These are phyloP conservation scores for Panurus biarmicus DNA, from an alignment of 2,113 vertebrate species.

Conservation along the genomic window DNA sequence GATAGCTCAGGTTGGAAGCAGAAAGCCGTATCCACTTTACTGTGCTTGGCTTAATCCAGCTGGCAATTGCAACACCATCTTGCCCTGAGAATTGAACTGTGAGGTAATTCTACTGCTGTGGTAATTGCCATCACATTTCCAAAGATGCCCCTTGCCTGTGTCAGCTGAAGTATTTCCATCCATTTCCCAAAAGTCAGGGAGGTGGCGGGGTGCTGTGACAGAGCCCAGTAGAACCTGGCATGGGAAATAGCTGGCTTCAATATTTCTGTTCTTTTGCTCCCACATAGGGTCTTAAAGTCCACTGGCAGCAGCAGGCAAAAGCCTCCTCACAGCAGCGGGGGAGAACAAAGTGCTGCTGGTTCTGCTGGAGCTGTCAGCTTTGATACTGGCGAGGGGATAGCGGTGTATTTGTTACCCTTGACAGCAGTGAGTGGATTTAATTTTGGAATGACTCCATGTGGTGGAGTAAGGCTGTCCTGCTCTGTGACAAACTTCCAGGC, in stretches of 20 bases:
- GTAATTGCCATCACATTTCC: background rate
- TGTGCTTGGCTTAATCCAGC: background rate
- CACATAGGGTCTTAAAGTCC: background rate
- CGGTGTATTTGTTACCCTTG: background rate
- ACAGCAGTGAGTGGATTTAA: background rate
- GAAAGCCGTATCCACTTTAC: background rate
- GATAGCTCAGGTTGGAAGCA: background rate
- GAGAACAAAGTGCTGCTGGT: background rate
- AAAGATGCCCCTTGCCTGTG: background rate
- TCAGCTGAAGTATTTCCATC: background rate
- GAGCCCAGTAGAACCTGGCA: background rate
- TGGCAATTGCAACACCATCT: background rate
- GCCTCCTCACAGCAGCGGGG: fast-evolving
- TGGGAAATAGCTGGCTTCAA: background rate
- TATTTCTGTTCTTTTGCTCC: background rate
- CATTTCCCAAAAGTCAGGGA: background rate
- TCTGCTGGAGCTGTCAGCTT: background rate
- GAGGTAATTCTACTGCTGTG: background rate
- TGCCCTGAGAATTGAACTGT: background rate
- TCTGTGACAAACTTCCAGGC: background rate
- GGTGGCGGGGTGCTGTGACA: background rate
- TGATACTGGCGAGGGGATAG: background rate
- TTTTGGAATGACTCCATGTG: background rate
- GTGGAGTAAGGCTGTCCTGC: background rate
- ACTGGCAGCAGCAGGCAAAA: background rate